phyloP scores from a whole-genome alignment of 1,140 invertebrate species.

The Pseudomyrmex gracilis region DNA sequence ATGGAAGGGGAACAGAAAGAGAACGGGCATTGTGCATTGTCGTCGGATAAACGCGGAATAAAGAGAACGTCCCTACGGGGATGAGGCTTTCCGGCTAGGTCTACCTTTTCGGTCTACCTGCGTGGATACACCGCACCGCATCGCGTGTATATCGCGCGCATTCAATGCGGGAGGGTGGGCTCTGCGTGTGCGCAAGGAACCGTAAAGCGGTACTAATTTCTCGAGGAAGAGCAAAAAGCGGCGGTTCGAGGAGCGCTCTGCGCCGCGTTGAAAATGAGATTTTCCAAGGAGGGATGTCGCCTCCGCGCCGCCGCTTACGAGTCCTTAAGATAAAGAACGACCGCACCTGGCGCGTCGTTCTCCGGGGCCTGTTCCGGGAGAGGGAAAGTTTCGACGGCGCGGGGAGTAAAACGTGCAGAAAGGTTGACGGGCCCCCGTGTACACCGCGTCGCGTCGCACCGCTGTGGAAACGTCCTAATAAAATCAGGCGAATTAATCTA shows the following conservation, averaged over 20 bases:
- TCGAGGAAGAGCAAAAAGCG: constrained; percentile 54
- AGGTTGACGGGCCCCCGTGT: constrained; percentile 32
- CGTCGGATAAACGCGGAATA: constrained; percentile 74
- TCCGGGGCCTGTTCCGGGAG: not conserved
- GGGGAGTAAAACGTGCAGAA: constrained; percentile 37
- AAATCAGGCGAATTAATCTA: constrained; percentile 81
- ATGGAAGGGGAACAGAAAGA: not conserved
- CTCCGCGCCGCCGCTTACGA: constrained; percentile 41
- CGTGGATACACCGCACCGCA: constrained; percentile 22
- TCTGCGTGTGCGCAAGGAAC: constrained; percentile 65
- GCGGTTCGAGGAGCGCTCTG: constrained; percentile 10
- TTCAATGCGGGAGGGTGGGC: constrained; percentile 57
- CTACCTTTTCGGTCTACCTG: constrained; percentile 61
- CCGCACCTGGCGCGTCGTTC: constrained; percentile 45
- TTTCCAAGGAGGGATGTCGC: constrained; percentile 66
- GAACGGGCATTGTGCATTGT: constrained; percentile 67
- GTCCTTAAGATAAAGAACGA: constrained; percentile 58
- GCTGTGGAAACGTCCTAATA: constrained; percentile 76
- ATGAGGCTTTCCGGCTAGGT: constrained; percentile 18
- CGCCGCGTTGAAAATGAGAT: constrained; percentile 63
- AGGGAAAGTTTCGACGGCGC: not conserved
- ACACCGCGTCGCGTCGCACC: constrained; percentile 11
- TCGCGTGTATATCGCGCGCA: not conserved
- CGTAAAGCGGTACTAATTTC: constrained; percentile 79
- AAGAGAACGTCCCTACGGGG: constrained; percentile 53